phyloP scores from a whole-genome alignment of 1,140 invertebrate genomes.

The Andricus grossulariae region DNA sequence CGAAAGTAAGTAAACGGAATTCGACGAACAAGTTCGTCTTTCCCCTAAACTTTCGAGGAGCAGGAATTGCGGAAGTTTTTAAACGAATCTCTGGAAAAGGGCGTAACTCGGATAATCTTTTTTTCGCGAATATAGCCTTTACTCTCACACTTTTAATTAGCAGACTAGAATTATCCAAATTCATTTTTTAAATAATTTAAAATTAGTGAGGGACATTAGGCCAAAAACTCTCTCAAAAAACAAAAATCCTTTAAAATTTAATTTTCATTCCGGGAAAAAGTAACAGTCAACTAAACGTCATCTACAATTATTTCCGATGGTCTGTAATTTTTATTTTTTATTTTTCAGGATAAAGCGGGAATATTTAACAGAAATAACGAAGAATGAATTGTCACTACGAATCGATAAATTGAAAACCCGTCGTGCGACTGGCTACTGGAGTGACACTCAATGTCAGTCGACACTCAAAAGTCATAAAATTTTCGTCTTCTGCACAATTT shows the following conservation, averaged over 20 bases:
- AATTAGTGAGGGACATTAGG: not conserved
- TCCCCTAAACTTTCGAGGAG: conserved; percentile 15
- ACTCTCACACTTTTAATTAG: conserved; percentile 19
- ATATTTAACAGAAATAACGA: not conserved
- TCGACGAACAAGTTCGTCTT: not conserved
- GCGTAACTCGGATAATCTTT: conserved; percentile 10
- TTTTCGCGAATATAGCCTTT: not conserved
- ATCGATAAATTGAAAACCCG: conserved; percentile 7
- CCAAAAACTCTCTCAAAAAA: no score
- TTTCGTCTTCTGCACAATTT: not conserved
- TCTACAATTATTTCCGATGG: not conserved
- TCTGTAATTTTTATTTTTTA: not conserved
- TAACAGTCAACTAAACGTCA: not conserved
- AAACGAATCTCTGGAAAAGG: conserved; percentile 7
- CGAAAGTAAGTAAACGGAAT: conserved; percentile 5
- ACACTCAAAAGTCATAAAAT: not conserved
- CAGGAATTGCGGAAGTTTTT: conserved; percentile 23
- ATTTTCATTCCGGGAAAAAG: no score
- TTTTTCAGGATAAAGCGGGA: not conserved
- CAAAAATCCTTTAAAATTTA: no score
- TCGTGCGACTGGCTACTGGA: not conserved
- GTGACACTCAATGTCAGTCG: conserved; percentile 6
- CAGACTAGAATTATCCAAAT: not conserved
- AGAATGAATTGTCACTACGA: conserved; percentile 8
- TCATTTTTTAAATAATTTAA: not conserved